These are phyloP conservation scores for Drosophila algonquin DNA, from an alignment of 2,888 invertebrate genomes.

Conservation along the genomic window DNA sequence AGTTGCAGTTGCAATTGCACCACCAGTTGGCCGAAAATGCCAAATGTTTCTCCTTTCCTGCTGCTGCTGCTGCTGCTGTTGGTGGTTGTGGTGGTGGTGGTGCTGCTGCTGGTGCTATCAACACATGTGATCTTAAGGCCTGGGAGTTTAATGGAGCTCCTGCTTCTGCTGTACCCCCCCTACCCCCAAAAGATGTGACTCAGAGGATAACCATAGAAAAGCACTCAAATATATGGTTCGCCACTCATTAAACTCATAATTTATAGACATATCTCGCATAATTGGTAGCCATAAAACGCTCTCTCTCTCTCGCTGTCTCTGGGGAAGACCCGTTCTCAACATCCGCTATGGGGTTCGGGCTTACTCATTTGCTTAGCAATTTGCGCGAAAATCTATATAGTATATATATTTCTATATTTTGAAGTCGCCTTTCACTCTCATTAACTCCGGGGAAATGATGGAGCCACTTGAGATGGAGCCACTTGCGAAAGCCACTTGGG, in stretches of 20 bases:
- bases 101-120: conserved; percentile 46
- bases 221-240: conserved; percentile 32
- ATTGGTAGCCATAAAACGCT: not conserved
- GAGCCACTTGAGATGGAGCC: conserved; percentile 12
- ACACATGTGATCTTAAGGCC: conserved; percentile 53
- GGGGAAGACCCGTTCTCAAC: conserved; percentile 14
- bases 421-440: conserved; percentile 71
- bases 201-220: conserved; percentile 16
- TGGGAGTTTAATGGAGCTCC: conserved; percentile 28
- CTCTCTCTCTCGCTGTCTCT: not conserved
- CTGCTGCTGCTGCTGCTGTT: not conserved
- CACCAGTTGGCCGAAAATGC: conserved; percentile 41
- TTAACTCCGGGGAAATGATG: conserved; percentile 44
- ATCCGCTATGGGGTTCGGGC: conserved; percentile 11
- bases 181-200: conserved; percentile 17
- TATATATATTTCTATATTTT: conserved; percentile 25
- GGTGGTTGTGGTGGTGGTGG: not conserved
- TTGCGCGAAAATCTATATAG: conserved; percentile 4
- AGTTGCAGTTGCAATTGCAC: conserved; percentile 23
- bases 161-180: not conserved
- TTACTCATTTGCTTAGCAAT: conserved; percentile 24
- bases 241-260: conserved; percentile 38
- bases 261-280: conserved; percentile 32
- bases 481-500: conserved; percentile 29
- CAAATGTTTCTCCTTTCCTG: conserved; percentile 41